A percentile compares a stretch with the other conserved stretches of the same genome.
phyloP scores from a whole-genome alignment of 2,113 vertebrate species.

The Dasyprocta punctata region DNA sequence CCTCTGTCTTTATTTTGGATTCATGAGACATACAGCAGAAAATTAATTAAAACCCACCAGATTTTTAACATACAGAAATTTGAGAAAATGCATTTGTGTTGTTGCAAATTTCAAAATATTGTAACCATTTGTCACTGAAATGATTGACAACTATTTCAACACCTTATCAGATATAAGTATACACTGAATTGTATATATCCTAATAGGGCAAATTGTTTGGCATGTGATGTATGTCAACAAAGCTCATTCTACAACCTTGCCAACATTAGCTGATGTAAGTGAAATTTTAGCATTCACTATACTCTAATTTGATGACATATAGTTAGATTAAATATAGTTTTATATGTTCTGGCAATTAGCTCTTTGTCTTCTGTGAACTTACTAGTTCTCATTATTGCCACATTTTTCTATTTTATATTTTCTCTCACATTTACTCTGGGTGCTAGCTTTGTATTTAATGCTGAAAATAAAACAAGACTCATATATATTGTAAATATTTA shows the following conservation, averaged over 20 bases:
- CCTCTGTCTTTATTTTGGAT: background rate
- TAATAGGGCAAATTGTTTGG: background rate
- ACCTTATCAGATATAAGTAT: background rate
- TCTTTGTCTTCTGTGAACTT: background rate
- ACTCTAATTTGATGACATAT: background rate
- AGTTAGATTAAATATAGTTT: background rate
- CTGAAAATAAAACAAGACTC: background rate
- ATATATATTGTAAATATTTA: background rate
- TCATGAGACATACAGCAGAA: background rate
- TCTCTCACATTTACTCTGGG: background rate
- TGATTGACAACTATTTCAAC: background rate
- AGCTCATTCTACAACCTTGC: background rate
- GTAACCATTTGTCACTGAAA: background rate
- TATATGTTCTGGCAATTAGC: background rate
- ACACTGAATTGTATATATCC: background rate
- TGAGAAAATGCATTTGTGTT: background rate
- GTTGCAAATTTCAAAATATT: background rate
- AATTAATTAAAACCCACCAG: background rate
- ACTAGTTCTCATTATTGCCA: background rate
- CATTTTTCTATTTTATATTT: background rate
- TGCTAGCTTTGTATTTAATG: background rate
- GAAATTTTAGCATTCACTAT: background rate
- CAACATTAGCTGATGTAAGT: background rate
- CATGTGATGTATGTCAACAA: background rate
- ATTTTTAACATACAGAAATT: background rate